Conservation (phyloP, 2,113 vertebrate genomes). For the Osmerus eperlanus region DNA sequence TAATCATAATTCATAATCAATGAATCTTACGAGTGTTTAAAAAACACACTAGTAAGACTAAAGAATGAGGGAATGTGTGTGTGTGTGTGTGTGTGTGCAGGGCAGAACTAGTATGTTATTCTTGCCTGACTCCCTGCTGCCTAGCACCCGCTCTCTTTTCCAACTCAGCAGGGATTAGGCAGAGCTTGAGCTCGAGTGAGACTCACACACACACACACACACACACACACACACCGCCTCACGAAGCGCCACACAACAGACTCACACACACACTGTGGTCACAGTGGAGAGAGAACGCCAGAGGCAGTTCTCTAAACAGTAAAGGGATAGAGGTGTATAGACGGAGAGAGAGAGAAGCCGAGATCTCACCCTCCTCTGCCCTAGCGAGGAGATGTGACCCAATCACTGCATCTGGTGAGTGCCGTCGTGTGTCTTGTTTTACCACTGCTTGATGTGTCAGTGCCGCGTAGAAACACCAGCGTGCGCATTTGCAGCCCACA, state of each 20-base stretch:
- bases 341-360: neutral
- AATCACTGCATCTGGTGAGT: slow-evolving; percentile 22
- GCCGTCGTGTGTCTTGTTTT: neutral
- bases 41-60: too few species aligned
- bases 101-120: slow-evolving; percentile 30
- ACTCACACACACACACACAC: slow-evolving; percentile 9
- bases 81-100: neutral
- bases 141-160: slow-evolving; percentile 59
- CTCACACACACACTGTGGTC: slow-evolving; percentile 6
- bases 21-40: too few species aligned
- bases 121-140: slow-evolving; percentile 59
- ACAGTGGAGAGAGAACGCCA: neutral
- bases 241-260: slow-evolving; percentile 33
- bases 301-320: too few species aligned
- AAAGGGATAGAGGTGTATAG: slow-evolving; percentile 9
- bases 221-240: slow-evolving; percentile 24
- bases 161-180: slow-evolving; percentile 63
- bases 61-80: neutral
- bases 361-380: neutral
- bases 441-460: slow-evolving; percentile 1
- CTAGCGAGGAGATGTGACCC: neutral
- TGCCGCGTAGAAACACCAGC: neutral
- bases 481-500: neutral
- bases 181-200: slow-evolving; percentile 25
- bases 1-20: too few species aligned